Conservation (phyloP, 2,113 vertebrate species). For the Castor canadensis region DNA sequence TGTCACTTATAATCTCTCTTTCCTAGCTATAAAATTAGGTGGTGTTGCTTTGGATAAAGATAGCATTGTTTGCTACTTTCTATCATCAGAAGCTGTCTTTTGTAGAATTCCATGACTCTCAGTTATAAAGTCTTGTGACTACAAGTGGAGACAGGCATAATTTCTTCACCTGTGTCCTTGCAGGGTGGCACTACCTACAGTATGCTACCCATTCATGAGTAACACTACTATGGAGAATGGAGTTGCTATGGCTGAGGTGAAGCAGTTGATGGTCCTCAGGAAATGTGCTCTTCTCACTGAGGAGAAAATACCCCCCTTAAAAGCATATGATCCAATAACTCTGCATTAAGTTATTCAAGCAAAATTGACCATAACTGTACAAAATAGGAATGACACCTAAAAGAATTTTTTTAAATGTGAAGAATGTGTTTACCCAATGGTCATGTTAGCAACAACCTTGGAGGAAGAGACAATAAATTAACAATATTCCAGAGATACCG, state of each 20-base stretch:
- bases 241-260: fast-evolving
- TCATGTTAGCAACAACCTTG: background rate
- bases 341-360: background rate
- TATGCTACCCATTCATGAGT: fast-evolving
- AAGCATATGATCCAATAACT: background rate
- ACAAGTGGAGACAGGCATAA: background rate
- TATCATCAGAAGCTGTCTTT: background rate
- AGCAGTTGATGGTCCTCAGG: fast-evolving
- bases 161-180: background rate
- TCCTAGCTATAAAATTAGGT: background rate
- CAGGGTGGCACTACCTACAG: fast-evolving
- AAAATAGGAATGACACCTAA: background rate
- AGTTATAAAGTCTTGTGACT: background rate
- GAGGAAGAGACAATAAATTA: background rate
- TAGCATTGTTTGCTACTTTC: background rate
- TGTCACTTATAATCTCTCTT: background rate
- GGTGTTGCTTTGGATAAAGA: background rate
- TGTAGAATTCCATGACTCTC: background rate
- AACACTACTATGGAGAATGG: fast-evolving
- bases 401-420: background rate
- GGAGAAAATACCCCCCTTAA: background rate
- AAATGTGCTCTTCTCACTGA: background rate
- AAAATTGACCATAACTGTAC: background rate
- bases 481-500: background rate
- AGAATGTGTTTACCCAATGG: background rate